Conservation (phyloP, 2,113 vertebrate species). For the Lepus americanus region DNA sequence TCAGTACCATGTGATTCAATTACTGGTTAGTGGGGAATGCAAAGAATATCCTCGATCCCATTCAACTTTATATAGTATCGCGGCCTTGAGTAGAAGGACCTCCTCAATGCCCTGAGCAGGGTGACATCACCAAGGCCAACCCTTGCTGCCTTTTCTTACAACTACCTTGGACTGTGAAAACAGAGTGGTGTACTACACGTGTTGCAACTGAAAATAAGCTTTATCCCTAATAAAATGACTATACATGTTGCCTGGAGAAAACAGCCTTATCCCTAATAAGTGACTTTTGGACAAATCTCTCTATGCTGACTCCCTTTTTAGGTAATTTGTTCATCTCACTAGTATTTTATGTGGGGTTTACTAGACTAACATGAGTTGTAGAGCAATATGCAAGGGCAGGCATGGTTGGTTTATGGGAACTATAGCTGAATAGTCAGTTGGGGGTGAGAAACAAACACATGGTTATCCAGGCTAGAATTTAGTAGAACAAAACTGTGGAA, state of each 20-base stretch:
- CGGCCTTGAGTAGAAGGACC: background rate
- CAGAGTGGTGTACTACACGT: background rate
- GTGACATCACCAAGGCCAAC: background rate
- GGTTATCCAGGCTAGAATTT: constrained; percentile 2
- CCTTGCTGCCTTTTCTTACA: background rate
- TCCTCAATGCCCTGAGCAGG: background rate
- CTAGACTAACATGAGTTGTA: background rate
- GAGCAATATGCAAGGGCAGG: background rate
- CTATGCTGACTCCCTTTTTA: background rate
- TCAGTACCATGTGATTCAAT: background rate
- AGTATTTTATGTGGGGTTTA: background rate
- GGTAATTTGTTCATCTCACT: background rate
- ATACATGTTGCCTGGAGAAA: background rate
- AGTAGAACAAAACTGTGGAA: background rate
- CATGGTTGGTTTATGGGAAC: background rate
- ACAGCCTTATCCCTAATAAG: background rate
- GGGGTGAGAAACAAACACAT: background rate
- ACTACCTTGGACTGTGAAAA: background rate
- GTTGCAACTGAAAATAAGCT: background rate
- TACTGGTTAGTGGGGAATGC: background rate
- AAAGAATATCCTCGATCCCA: background rate
- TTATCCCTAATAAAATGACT: too few species aligned
- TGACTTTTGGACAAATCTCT: background rate
- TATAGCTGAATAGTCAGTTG: background rate
- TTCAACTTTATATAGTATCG: background rate